A percentile compares a stretch with the other conserved stretches of the same genome.
These are phyloP conservation scores for Stigmatopora nigra DNA, from an alignment of 2,113 vertebrate species.

Conservation along the genomic window DNA sequence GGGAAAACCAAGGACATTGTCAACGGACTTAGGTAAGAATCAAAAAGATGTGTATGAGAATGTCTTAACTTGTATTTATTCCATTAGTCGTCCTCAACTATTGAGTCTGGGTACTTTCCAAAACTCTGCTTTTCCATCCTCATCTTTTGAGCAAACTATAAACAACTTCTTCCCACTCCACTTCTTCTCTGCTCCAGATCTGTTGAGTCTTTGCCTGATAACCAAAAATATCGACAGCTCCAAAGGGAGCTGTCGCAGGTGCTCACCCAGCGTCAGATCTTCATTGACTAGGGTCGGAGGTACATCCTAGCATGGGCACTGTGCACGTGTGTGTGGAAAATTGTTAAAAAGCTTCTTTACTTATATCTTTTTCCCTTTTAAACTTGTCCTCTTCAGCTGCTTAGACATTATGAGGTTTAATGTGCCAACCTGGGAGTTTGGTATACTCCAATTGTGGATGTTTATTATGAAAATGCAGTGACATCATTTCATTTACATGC, in stretches of 20 bases:
- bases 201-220: slow-evolving; percentile 97
- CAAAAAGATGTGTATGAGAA: neutral
- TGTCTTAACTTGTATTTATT: too few relatives aligned
- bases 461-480: too few relatives aligned
- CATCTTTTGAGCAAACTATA: slow-evolving; percentile 13
- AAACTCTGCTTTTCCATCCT: neutral
- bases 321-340: slow-evolving; percentile 11
- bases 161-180: slow-evolving; percentile 23
- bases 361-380: too few relatives aligned
- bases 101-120: neutral
- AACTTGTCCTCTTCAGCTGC: too few relatives aligned
- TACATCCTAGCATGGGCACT: slow-evolving; percentile 69
- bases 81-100: too few relatives aligned
- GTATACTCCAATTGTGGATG: too few relatives aligned
- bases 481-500: too few relatives aligned
- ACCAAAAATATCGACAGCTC: slow-evolving; percentile 98
- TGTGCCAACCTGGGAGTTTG: too few relatives aligned
- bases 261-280: slow-evolving; percentile 98
- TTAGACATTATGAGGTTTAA: too few relatives aligned
- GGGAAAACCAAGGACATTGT: slow-evolving; percentile 99
- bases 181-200: slow-evolving; percentile 81
- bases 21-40: slow-evolving; percentile 89
- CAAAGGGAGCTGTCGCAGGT: slow-evolving; percentile 99
- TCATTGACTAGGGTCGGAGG: slow-evolving; percentile 94
- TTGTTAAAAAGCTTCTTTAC: neutral